A percentile compares a stretch with the other conserved stretches of the same genome.
These are phyloP conservation scores for Aspiorhynchus laticeps DNA, from an alignment of 2,113 vertebrate species.

Conservation along the genomic window DNA sequence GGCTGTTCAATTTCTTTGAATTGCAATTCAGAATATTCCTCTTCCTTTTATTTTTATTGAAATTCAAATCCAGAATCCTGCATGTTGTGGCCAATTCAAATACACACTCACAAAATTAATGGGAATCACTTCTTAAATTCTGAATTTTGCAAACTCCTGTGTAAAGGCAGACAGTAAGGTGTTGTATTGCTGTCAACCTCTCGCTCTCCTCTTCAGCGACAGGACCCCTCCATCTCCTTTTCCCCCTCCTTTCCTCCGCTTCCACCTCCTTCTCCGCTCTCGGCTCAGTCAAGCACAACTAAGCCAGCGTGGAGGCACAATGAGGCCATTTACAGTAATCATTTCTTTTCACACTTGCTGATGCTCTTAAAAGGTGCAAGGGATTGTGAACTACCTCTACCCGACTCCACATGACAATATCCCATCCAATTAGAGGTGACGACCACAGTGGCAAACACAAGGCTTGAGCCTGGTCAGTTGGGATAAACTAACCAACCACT, in stretches of 20 bases:
- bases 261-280: conserved; percentile 56
- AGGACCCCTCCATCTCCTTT: conserved; percentile 17
- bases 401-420: conserved; percentile 38
- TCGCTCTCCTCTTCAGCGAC: background rate
- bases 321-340: conserved; percentile 65
- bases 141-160: background rate
- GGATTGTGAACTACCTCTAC: conserved; percentile 54
- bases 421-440: background rate
- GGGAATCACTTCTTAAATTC: background rate
- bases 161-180: background rate
- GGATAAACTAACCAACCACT: conserved; percentile 5
- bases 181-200: background rate
- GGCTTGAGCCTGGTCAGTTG: background rate
- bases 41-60: background rate
- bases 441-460: conserved; percentile 26
- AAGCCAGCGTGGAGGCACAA: conserved; percentile 64
- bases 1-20: background rate
- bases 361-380: conserved; percentile 67
- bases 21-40: background rate
- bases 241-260: conserved; percentile 49
- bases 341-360: conserved; percentile 67
- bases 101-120: background rate
- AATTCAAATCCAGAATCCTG: background rate
- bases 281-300: conserved; percentile 68
- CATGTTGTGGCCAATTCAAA: background rate